These are phyloP conservation scores for Spisula solida DNA, from an alignment of 2,888 invertebrate species.

Conservation along the genomic window DNA sequence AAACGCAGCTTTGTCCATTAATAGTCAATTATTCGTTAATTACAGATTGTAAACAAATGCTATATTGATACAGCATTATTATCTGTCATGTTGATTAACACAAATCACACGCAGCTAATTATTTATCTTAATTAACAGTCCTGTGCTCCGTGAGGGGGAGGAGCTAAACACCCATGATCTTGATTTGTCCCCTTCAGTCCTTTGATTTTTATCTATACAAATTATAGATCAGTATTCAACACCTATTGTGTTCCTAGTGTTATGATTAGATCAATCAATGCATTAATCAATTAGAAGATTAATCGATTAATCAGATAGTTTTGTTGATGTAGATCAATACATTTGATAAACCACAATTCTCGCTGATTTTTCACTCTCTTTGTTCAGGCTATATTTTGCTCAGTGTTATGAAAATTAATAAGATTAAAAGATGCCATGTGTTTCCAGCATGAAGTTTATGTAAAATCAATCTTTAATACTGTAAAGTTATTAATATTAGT, in stretches of 20 bases:
- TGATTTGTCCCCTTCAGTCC: neutral
- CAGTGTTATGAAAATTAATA: too few relatives aligned
- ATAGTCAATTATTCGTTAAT: slow-evolving; percentile 11
- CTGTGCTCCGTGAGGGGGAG: neutral
- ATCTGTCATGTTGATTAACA: neutral
- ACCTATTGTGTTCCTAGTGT: neutral
- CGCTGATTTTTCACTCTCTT: neutral
- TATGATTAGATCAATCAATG: neutral
- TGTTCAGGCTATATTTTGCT: neutral
- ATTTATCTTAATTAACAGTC: slow-evolving; percentile 14
- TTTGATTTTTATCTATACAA: neutral
- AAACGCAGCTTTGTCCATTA: slow-evolving; percentile 7
- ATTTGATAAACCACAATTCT: neutral
- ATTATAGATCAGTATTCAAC: neutral
- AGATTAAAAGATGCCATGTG: too few relatives aligned
- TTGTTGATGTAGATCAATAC: neutral
- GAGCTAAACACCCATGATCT: neutral
- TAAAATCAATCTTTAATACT: too few relatives aligned
- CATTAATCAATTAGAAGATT: slow-evolving; percentile 16
- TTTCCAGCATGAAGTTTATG: too few relatives aligned
- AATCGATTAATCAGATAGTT: neutral
- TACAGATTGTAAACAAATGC: neutral
- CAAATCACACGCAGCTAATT: neutral
- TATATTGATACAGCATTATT: slow-evolving; percentile 1
- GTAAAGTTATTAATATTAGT: too few relatives aligned